Evolutionary conservation across 2,888 invertebrate species (phyloP).

Genomic region (Ormyrus labotus): DNA sequence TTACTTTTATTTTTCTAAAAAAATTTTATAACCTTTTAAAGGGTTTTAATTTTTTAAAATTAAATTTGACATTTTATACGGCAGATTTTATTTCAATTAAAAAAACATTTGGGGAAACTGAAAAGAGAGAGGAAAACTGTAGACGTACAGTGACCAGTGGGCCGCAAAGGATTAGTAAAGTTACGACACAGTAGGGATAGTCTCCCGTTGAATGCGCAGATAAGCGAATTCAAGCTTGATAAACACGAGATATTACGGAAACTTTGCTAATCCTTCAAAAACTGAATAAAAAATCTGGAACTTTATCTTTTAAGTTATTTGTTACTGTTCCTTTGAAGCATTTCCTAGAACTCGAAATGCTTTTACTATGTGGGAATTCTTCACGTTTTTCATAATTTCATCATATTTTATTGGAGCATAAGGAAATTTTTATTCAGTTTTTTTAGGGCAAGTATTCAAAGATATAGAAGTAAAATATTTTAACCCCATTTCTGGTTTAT

Average conservation of each 20-base stretch:
- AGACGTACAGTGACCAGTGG: constrained; percentile 34
- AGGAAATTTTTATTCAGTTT: too few species aligned
- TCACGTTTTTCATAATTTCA: too few species aligned
- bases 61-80: neutral
- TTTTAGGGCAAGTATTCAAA: too few species aligned
- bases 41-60: neutral
- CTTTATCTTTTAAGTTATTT: too few species aligned
- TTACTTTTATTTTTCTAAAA: too few species aligned
- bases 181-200: constrained; percentile 35
- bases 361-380: too few species aligned
- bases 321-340: neutral
- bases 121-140: constrained; percentile 29
- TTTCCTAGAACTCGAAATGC: neutral
- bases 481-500: too few species aligned
- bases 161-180: constrained; percentile 56
- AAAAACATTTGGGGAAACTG: constrained; percentile 22
- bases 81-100: constrained; percentile 15
- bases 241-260: constrained; percentile 34
- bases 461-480: too few species aligned
- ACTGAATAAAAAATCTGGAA: neutral
- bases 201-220: constrained; percentile 48
- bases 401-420: too few species aligned
- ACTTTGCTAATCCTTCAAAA: constrained; percentile 31
- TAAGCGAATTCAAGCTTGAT: constrained; percentile 54
- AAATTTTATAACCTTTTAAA: neutral